Percentiles rank a stretch among this genome's conserved stretches.
These are phyloP conservation scores for Rhamnusium bicolor DNA, from an alignment of 2,888 invertebrate species.

Conservation along the genomic window DNA sequence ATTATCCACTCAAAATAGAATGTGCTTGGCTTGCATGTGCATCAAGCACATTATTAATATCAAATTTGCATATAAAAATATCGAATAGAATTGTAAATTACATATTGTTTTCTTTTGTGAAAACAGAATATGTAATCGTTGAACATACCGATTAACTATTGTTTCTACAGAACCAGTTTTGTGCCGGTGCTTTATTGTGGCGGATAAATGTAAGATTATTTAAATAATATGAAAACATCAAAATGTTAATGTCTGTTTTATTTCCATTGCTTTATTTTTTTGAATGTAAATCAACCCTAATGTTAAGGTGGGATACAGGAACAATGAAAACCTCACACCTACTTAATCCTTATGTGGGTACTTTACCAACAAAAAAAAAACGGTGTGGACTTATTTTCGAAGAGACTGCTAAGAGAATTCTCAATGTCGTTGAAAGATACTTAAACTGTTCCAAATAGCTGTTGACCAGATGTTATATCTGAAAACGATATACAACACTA, in stretches of 20 bases:
- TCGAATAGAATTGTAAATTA: slow-evolving; percentile 65
- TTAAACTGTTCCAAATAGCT: background rate
- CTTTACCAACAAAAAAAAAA: slow-evolving; percentile 15
- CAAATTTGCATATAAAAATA: slow-evolving; percentile 65
- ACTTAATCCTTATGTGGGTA: slow-evolving; percentile 6
- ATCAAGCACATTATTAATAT: slow-evolving; percentile 56
- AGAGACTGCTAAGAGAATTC: background rate
- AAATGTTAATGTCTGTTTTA: slow-evolving; percentile 26
- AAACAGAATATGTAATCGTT: slow-evolving; percentile 49
- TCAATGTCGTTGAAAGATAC: background rate
- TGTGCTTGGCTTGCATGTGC: slow-evolving; percentile 51
- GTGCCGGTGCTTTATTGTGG: slow-evolving; percentile 14
- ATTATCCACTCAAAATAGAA: slow-evolving; percentile 44
- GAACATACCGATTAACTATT: slow-evolving; percentile 52
- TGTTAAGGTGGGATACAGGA: slow-evolving; percentile 11
- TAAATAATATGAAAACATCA: slow-evolving; percentile 33
- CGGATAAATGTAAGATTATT: background rate
- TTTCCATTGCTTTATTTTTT: slow-evolving; percentile 18
- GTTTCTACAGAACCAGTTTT: slow-evolving; percentile 32
- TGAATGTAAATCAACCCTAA: slow-evolving; percentile 27
- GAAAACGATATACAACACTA: slow-evolving; percentile 6
- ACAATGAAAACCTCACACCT: slow-evolving; percentile 14
- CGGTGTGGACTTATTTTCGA: background rate
- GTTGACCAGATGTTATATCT: slow-evolving; percentile 16
- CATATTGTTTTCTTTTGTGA: slow-evolving; percentile 61